Base-by-base conservation (phyloP, 2,113 vertebrate genomes). In the Ciconia stormi region DNA sequence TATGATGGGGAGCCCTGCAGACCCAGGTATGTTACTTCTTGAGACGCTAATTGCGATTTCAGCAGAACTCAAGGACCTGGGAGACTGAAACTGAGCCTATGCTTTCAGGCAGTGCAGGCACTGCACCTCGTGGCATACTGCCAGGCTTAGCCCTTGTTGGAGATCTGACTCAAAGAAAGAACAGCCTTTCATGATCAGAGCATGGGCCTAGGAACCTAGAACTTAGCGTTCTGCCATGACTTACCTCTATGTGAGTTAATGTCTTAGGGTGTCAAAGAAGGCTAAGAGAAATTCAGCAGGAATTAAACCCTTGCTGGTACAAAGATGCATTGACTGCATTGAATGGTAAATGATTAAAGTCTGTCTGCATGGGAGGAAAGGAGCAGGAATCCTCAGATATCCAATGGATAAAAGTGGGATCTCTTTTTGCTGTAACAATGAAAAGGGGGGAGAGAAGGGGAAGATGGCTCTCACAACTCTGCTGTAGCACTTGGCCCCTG, bases 1-100 rank as follows among this genome's bases (percentile, higher is more conserved):
- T 98, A 97, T 1, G 80, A 98, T 0, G 95, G 94, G 23, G 52
- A 82, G 77, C 92, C 95, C 58, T 98, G 98, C 87, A 62, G 82
- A 36, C 77, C 85, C 42, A 86, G 96, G 97, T 97, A 58, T 8
- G n/a, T 44, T 10, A 8, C 42, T 36, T 77, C 47, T 40, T 16
- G n/a, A 49, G 44, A 32, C 0, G 1, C 7, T 36, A 8, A 8
- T 9, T 56, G 58, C 16, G n/a, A 58, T 29, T 73, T 42, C 6
- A 10, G 82, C 25, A 47, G 23, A 52, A 42, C 30, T 69, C 8
- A 21, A 44, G 62, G 46, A 23, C 27, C 42, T 36, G 36, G 7
- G 42, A 53, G 30, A 16, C 58, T 18, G 36, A 69, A 61, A 22
- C 13, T 29, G 47, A 67, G 27, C 50, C 47, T 30, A 18, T 23